Conservation (phyloP, 2,113 vertebrate species). For the Strix uralensis region DNA sequence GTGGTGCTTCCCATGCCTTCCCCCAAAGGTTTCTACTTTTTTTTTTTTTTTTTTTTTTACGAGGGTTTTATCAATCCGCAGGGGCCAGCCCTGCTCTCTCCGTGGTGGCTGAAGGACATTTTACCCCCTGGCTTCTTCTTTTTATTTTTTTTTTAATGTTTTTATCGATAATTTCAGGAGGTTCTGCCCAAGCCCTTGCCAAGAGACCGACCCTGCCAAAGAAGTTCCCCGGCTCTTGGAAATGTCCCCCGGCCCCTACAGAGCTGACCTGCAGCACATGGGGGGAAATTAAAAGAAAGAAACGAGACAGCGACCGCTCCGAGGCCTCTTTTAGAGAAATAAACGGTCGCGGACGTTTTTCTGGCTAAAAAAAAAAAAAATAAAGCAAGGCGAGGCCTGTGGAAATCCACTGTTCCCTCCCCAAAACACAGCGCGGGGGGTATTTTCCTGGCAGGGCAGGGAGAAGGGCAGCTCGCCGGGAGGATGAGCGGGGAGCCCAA, state of each 20-base stretch:
- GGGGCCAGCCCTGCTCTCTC: background rate
- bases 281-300: background rate
- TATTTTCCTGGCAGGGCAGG: background rate
- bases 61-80: background rate
- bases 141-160: accelerated
- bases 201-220: background rate
- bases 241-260: background rate
- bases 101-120: background rate
- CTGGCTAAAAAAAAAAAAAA: background rate
- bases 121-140: background rate
- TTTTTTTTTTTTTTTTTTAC: background rate
- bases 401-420: background rate
- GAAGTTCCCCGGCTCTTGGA: background rate
- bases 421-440: background rate
- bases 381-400: constrained; percentile 11
- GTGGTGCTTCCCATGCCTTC: background rate
- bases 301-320: background rate
- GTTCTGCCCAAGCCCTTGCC: background rate
- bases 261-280: background rate
- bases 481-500: background rate
- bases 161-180: background rate
- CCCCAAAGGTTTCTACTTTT: background rate
- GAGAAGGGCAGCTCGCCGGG: background rate
- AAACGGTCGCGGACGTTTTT: background rate
- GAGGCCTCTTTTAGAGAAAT: background rate